Evolutionary conservation across 2,888 invertebrate species (phyloP).

Genomic region (Brassicogethes aeneus): DNA sequence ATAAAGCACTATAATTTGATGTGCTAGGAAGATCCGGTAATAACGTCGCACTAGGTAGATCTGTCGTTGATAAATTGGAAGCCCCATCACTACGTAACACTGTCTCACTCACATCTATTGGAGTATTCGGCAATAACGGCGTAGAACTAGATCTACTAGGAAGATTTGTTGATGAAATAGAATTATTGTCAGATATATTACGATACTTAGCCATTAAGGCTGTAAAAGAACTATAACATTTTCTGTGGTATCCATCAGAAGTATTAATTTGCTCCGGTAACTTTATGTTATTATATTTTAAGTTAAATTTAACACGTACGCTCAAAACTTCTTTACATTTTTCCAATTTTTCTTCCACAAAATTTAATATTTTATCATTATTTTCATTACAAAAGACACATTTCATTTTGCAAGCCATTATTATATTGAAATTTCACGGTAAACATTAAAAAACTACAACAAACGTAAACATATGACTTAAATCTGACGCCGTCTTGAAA

Average conservation of each 20-base stretch:
- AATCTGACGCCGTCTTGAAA: too few relatives aligned
- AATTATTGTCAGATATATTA: constrained; percentile 8
- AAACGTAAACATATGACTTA: too few relatives aligned
- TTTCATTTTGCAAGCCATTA: neutral
- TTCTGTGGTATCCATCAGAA: constrained; percentile 1
- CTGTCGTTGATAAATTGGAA: constrained; percentile 10
- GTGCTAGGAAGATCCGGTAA: constrained; percentile 8
- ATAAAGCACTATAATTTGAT: too few relatives aligned
- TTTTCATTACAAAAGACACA: constrained; percentile 1
- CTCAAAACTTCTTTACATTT: constrained; percentile 3
- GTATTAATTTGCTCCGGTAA: neutral
- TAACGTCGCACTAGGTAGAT: constrained; percentile 10
- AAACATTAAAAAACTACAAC: too few relatives aligned
- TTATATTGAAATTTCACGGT: too few relatives aligned
- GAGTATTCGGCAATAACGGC: constrained; percentile 6
- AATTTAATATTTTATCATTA: constrained; percentile 3
- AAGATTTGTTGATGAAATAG: constrained; percentile 8
- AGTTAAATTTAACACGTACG: neutral
- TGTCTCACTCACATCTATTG: constrained; percentile 7
- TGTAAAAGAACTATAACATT: constrained; percentile 2
- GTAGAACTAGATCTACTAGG: constrained; percentile 8
- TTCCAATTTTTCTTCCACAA: constrained; percentile 4
- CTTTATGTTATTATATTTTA: neutral
- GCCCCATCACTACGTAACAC: constrained; percentile 10
- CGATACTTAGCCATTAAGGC: constrained; percentile 12